phyloP scores from a whole-genome alignment of 2,888 invertebrate species.

The Chironomus tentans region DNA sequence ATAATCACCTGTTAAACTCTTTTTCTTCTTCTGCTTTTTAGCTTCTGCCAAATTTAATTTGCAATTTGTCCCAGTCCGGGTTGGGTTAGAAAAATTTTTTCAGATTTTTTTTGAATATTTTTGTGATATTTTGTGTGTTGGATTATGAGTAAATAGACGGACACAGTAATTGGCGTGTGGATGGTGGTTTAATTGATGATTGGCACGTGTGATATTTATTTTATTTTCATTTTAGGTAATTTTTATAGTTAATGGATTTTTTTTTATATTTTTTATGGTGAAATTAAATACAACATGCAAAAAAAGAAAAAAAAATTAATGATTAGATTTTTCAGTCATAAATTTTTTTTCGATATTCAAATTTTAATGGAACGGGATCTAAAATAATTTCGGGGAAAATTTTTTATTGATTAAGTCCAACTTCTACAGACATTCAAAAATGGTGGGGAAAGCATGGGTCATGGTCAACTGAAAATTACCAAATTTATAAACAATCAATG shows the following conservation, averaged over 20 bases:
- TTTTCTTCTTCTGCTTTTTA: slow-evolving; percentile 92
- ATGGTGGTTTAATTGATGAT: slow-evolving; percentile 15
- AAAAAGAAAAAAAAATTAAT: slow-evolving; percentile 19
- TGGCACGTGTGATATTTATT: slow-evolving; percentile 13
- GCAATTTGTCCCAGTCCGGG: neutral
- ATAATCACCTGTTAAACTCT: slow-evolving; percentile 79
- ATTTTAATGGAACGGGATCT: neutral
- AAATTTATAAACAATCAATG: neutral
- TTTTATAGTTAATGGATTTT: slow-evolving; percentile 11
- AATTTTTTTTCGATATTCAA: too few relatives aligned
- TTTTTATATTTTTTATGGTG: neutral
- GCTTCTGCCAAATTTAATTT: slow-evolving; percentile 56
- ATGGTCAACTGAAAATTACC: neutral
- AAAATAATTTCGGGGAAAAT: neutral
- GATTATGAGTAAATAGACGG: neutral
- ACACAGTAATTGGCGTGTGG: neutral
- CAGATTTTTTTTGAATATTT: slow-evolving; percentile 28
- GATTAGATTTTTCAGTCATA: neutral
- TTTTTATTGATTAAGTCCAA: too few relatives aligned
- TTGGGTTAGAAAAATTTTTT: neutral
- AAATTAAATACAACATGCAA: slow-evolving; percentile 25
- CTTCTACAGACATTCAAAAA: neutral
- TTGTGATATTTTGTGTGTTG: slow-evolving; percentile 26
- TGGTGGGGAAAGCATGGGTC: neutral
- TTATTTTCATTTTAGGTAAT: slow-evolving; percentile 10